Evolutionary conservation across 2,797 vertebrate genomes (phyloP).

Genomic region (Lophotriccus pileatus): DNA sequence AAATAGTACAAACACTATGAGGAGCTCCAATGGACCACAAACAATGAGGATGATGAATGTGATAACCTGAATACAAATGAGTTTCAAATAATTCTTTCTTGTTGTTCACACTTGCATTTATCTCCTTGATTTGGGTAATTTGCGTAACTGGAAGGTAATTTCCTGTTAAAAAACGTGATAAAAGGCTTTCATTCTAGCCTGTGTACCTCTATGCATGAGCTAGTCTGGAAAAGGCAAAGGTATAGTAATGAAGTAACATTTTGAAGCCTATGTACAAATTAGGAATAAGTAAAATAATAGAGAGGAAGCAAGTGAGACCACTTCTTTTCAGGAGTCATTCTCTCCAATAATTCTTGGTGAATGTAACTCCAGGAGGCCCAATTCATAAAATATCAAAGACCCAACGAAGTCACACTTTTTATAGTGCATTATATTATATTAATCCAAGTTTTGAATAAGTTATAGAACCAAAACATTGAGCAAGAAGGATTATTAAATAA

Average conservation of each 20-base stretch:
- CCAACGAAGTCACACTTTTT: background rate
- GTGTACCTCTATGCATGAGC: background rate
- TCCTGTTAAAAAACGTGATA: conserved; percentile 46
- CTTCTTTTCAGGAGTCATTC: background rate
- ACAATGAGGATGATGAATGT: conserved; percentile 46
- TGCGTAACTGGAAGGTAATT: conserved; percentile 70
- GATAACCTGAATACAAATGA: conserved; percentile 45
- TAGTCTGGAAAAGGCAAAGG: background rate
- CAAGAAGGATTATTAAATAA: background rate
- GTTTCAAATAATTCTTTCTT: conserved; percentile 41
- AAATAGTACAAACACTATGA: background rate
- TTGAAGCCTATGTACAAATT: background rate
- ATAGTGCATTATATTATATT: background rate
- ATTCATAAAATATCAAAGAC: background rate
- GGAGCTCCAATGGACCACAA: background rate
- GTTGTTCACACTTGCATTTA: conserved; percentile 59
- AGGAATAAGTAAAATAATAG: background rate
- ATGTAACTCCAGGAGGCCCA: background rate
- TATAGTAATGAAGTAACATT: background rate
- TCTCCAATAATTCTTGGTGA: background rate
- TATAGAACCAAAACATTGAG: background rate
- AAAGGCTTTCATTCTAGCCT: conserved; percentile 43
- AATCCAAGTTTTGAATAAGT: background rate
- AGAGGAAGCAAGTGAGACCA: background rate
- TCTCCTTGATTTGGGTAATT: conserved; percentile 65